Percentiles rank a stretch among this genome's conserved stretches.
Conservation (phyloP, 1,140 invertebrate species). For the Brachionus plicatilis region DNA sequence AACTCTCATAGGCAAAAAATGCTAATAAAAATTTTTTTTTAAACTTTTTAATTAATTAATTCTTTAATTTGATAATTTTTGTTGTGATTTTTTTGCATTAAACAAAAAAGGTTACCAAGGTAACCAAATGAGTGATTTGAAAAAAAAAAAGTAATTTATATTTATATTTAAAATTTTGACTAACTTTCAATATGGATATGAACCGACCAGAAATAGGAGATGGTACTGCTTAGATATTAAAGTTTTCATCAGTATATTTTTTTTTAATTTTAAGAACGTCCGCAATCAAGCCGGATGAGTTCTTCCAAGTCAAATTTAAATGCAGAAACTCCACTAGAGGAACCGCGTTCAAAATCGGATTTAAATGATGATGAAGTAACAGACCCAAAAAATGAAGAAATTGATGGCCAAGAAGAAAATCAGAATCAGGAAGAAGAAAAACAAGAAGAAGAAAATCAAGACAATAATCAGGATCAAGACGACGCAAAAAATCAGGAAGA, state of each 20-base stretch:
- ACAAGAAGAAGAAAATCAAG: neutral
- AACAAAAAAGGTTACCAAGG: neutral
- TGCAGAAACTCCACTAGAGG: neutral
- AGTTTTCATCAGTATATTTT: neutral
- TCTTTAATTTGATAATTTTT: too few species aligned
- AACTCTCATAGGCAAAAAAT: too few species aligned
- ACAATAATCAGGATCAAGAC: neutral
- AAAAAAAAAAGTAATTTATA: neutral
- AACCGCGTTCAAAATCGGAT: conserved; percentile 5
- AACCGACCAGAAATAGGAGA: neutral
- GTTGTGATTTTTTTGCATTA: neutral
- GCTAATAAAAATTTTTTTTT: too few species aligned
- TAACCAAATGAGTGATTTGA: neutral
- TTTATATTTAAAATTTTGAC: neutral
- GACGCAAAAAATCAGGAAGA: neutral
- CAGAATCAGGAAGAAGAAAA: neutral
- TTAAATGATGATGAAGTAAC: conserved; percentile 3
- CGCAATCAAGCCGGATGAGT: neutral
- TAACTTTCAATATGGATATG: conserved; percentile 35
- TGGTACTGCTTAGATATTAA: neutral
- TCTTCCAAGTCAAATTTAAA: conserved; percentile 13
- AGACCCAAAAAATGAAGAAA: neutral
- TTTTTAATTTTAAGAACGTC: neutral
- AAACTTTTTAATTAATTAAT: too few species aligned
- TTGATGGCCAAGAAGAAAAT: neutral